Evolutionary conservation across 2,797 vertebrate genomes (phyloP).

Genomic region (Meda fulgida): DNA sequence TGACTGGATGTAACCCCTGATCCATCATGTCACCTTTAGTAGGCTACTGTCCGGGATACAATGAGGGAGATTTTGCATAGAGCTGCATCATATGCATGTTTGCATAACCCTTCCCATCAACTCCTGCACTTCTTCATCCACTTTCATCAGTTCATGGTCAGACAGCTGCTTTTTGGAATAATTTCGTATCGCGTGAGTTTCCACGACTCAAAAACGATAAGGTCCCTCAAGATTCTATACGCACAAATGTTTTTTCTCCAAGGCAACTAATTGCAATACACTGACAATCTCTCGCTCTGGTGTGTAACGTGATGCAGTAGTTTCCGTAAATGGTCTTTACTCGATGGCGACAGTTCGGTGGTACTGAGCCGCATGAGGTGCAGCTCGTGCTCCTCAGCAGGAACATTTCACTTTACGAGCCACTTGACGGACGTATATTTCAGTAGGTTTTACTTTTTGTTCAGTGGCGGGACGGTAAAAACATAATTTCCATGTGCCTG

Average conservation of each 20-base stretch:
- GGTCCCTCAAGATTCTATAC: not conserved
- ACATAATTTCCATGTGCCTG: slow-evolving; percentile 28
- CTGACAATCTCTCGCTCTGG: slow-evolving; percentile 58
- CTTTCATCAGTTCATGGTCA: slow-evolving; percentile 12
- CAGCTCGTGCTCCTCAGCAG: slow-evolving; percentile 12
- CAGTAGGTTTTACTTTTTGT: slow-evolving; percentile 22
- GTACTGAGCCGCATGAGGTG: slow-evolving; percentile 16
- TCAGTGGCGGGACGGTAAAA: slow-evolving; percentile 26
- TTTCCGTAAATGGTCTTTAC: slow-evolving; percentile 59
- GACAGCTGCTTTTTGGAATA: not conserved
- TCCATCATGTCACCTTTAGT: slow-evolving; percentile 11
- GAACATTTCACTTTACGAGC: slow-evolving; percentile 15
- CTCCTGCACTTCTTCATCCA: slow-evolving; percentile 11
- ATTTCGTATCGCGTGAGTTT: not conserved
- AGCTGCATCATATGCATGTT: slow-evolving; percentile 64
- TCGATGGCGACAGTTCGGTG: slow-evolving; percentile 54
- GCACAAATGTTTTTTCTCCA: slow-evolving; percentile 8
- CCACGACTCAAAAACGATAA: not conserved
- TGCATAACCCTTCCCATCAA: slow-evolving; percentile 46
- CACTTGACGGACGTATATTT: slow-evolving; percentile 12
- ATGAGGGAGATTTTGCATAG: slow-evolving; percentile 65
- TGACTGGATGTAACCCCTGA: not conserved
- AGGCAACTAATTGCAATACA: slow-evolving; percentile 25
- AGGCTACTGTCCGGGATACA: slow-evolving; percentile 49
- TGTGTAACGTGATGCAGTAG: slow-evolving; percentile 53